phyloP scores from a whole-genome alignment of 2,113 vertebrate species.

The Cebus imitator region DNA sequence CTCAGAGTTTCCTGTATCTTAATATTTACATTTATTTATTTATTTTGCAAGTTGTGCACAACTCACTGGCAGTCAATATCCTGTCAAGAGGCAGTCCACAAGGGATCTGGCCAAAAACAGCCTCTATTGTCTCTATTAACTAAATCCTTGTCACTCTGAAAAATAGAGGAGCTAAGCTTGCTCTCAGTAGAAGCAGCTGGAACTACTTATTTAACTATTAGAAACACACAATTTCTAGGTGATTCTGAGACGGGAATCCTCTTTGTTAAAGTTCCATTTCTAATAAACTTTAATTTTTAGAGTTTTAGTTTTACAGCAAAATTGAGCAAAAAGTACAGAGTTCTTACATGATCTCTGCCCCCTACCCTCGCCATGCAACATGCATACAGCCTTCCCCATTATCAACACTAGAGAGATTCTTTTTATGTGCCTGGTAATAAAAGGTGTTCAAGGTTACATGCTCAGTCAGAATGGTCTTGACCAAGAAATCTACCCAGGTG shows the following conservation, averaged over 20 bases:
- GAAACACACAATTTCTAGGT: not conserved
- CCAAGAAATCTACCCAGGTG: not conserved
- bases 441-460: not conserved
- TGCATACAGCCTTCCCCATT: not conserved
- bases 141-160: not conserved
- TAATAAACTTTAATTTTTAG: not conserved
- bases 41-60: not conserved
- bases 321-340: not conserved
- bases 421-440: not conserved
- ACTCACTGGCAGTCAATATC: not conserved
- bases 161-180: not conserved
- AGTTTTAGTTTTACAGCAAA: not conserved
- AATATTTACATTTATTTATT: not conserved
- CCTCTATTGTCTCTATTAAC: not conserved
- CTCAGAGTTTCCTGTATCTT: not conserved
- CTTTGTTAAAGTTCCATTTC: not conserved
- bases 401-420: not conserved
- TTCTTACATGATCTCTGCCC: not conserved
- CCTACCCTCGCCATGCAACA: not conserved
- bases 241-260: not conserved
- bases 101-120: not conserved
- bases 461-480: not conserved
- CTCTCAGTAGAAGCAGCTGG: not conserved
- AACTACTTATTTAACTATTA: not conserved
- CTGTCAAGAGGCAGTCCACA: not conserved